These are phyloP conservation scores for Araneus ventricosus DNA, from an alignment of 1,140 invertebrate genomes.

Conservation along the genomic window DNA sequence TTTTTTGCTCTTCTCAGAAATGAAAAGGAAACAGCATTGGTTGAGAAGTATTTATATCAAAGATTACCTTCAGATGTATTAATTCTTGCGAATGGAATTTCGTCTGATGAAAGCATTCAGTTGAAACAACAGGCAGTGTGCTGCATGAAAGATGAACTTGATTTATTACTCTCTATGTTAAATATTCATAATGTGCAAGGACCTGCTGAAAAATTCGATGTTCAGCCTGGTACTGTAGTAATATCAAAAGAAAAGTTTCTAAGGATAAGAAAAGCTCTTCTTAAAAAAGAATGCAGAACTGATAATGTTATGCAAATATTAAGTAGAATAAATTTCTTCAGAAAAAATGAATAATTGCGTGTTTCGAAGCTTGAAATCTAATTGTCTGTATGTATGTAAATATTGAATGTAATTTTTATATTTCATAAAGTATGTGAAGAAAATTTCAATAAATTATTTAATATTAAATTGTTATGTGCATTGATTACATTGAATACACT, in stretches of 20 bases:
- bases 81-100: neutral
- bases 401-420: neutral
- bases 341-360: neutral
- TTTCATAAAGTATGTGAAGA: neutral
- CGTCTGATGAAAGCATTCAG: neutral
- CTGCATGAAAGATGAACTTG: conserved; percentile 60
- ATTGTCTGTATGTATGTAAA: neutral
- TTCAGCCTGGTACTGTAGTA: conserved; percentile 5
- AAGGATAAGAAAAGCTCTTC: conserved; percentile 11
- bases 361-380: no score
- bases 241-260: conserved; percentile 47
- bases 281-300: conserved; percentile 47
- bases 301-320: conserved; percentile 32
- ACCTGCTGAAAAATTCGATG: neutral
- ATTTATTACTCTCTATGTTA: conserved; percentile 35
- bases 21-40: conserved; percentile 4
- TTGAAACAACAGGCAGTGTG: neutral
- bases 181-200: conserved; percentile 37
- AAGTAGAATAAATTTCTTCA: neutral
- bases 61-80: conserved; percentile 26
- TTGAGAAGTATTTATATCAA: conserved; percentile 29
- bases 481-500: no score
- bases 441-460: no score
- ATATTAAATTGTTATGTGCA: no score
- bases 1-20: conserved; percentile 19